A percentile compares a stretch with the other conserved stretches of the same genome.
Evolutionary conservation across 2,888 invertebrate genomes (phyloP).

Genomic region (Euzetes globulus): DNA sequence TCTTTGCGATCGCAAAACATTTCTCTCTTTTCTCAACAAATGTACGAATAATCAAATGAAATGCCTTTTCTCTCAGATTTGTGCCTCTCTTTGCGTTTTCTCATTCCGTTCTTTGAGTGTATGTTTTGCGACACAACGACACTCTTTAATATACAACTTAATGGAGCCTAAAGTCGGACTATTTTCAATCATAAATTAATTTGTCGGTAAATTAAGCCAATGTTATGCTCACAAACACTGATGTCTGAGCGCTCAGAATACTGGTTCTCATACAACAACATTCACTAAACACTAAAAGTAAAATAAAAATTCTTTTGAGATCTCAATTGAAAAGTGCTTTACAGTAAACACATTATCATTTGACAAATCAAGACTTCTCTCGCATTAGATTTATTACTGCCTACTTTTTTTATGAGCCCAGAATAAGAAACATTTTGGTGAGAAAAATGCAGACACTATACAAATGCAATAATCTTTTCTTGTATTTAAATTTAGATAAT

Average conservation of each 20-base stretch:
- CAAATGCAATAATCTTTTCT: not conserved
- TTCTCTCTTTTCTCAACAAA: not conserved
- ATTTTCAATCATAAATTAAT: slow-evolving; percentile 20
- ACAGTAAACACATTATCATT: slow-evolving; percentile 12
- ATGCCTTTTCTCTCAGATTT: not conserved
- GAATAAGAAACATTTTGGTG: not conserved
- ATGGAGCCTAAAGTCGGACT: slow-evolving; percentile 6
- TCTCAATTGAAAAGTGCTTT: not conserved
- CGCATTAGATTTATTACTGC: not conserved
- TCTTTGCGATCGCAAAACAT: not conserved
- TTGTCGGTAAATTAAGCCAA: slow-evolving; percentile 21
- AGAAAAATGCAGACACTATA: not conserved
- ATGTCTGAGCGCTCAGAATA: not conserved
- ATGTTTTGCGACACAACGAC: not conserved
- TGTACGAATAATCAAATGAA: not conserved
- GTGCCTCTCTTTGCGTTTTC: slow-evolving; percentile 12
- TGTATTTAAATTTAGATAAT: not conserved
- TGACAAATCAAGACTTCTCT: slow-evolving; percentile 9
- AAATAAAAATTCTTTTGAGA: not conserved
- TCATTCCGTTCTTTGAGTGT: not conserved
- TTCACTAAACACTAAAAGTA: not conserved
- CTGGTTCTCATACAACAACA: not conserved
- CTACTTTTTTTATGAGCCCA: not conserved
- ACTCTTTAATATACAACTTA: not conserved
- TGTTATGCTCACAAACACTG: not conserved